Percentiles rank a stretch among this genome's conserved stretches.
Evolutionary conservation across 2,113 vertebrate species (phyloP).

Genomic region (Petrocephalus microphthalmus): DNA sequence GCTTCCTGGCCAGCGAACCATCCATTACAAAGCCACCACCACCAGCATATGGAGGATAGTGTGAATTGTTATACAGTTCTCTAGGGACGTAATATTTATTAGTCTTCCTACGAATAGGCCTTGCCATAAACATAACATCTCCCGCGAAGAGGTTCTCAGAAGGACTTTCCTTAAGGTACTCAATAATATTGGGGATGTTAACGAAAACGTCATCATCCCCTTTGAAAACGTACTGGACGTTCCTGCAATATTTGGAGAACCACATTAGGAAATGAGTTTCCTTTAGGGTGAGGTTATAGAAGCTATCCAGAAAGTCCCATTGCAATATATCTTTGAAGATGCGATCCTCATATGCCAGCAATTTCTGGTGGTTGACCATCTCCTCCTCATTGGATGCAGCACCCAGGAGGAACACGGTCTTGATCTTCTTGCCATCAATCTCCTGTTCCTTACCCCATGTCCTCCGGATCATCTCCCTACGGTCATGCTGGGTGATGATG

Average conservation of each 20-base stretch:
- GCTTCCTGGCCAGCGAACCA: slow-evolving; percentile 67
- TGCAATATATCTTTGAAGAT: slow-evolving; percentile 88
- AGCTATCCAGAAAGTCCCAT: slow-evolving; percentile 92
- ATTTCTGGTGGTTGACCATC: slow-evolving; percentile 81
- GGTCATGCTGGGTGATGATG: slow-evolving; percentile 82
- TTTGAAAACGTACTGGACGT: slow-evolving; percentile 77
- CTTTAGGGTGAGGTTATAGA: slow-evolving; percentile 97
- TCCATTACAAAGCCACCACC: slow-evolving; percentile 92
- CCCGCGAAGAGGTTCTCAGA: slow-evolving; percentile 77
- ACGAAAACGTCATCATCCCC: slow-evolving; percentile 90
- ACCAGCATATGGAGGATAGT: slow-evolving; percentile 87
- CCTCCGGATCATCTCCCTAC: slow-evolving; percentile 82
- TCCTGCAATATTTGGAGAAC: slow-evolving; percentile 79
- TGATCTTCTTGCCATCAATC: slow-evolving; percentile 65
- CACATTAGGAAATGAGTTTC: slow-evolving; percentile 95
- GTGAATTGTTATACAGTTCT: slow-evolving; percentile 70
- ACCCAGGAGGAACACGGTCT: slow-evolving; percentile 80
- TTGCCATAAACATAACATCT: slow-evolving; percentile 77
- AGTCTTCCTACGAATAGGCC: slow-evolving; percentile 79
- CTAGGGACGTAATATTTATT: slow-evolving; percentile 92
- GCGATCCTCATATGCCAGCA: slow-evolving; percentile 83
- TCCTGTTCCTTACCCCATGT: slow-evolving; percentile 85
- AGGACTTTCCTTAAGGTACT: slow-evolving; percentile 68
- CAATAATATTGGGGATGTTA: slow-evolving; percentile 78
- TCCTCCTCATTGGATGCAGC: slow-evolving; percentile 72